Evolutionary conservation across 1,140 invertebrate genomes (phyloP).

Genomic region (Conus ventricosus): DNA sequence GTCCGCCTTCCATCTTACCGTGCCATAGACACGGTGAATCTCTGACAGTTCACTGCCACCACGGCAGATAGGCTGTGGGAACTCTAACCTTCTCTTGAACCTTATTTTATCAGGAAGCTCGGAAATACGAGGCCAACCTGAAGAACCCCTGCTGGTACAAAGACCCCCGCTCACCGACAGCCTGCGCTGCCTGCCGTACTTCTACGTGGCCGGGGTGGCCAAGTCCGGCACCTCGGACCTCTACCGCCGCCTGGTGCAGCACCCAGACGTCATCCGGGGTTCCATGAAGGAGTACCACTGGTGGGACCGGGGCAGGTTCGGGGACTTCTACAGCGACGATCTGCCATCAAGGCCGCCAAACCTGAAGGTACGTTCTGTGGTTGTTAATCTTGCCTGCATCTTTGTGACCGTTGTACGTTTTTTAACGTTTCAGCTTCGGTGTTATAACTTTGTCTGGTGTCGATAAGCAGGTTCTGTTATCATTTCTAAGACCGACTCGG

Average conservation of each 20-base stretch:
- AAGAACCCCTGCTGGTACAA: conserved; percentile 30
- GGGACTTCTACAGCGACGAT: conserved; percentile 3
- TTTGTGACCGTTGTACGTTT: too few relatives aligned
- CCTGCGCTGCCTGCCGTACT: conserved; percentile 51
- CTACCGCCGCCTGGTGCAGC: conserved; percentile 35
- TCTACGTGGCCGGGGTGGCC: conserved; percentile 48
- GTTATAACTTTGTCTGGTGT: too few relatives aligned
- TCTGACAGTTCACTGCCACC: too few relatives aligned
- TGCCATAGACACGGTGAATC: too few relatives aligned
- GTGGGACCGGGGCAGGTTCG: conserved; percentile 19
- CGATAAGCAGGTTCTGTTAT: too few relatives aligned
- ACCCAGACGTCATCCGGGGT: conserved; percentile 36
- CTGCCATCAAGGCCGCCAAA: not conserved
- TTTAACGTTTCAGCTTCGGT: too few relatives aligned
- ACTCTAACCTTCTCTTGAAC: too few relatives aligned
- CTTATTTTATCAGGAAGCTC: not conserved
- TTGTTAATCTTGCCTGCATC: too few relatives aligned
- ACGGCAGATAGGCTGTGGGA: too few relatives aligned
- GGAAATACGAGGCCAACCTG: not conserved
- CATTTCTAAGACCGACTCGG: too few relatives aligned
- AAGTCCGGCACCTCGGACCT: conserved; percentile 51
- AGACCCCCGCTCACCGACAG: not conserved
- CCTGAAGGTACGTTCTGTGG: not conserved
- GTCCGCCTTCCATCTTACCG: too few relatives aligned
- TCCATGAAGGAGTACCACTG: conserved; percentile 43